Base-by-base conservation (phyloP, 2,113 vertebrate species). In the Bubalus kerabau region DNA sequence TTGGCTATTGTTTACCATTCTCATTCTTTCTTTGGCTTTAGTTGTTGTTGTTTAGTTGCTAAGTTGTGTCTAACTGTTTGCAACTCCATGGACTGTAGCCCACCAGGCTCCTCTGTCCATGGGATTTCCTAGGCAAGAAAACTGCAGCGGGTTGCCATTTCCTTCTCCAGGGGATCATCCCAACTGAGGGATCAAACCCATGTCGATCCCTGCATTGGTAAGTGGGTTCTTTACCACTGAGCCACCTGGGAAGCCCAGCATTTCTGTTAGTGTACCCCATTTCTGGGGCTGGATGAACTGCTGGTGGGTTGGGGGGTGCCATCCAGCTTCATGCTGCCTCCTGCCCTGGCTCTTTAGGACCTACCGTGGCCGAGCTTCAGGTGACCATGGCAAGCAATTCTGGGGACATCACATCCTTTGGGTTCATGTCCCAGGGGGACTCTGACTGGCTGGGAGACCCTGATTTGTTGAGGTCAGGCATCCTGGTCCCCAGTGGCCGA, bases 381-480 rank as follows among this genome's bases (percentile, higher is more conserved):
- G 50, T 60, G 40, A 15, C 23, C 10, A 1, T 5, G 3, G 28
- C 62, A 67, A 87, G 62, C 56, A 32, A 5, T 30, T 24, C 13
- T 28, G 74, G 67, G 43, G 59, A 5, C 48, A 23, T 36, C 13
- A 12, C 0, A 0, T 6, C 3, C 10, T 40, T 56, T 1, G 5
- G 32, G 46, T 21, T 76, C 1, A 0, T 28, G 56, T n/a, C 46
- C 48, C 54, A 88, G 46, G 13, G 0, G 0, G 17, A 7, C 24
- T 50, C 57, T 46, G 9, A 32, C 32, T 24, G 14, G 5, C 36
- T n/a, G 26, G 30, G 24, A 21, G 14, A 23, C 4, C n/a, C 59
- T 46, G 40, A 48, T 21, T 74, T 36, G 5, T 40, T 74, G 32
- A 3, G 26, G 71, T 40, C 8, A 12, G 78, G 71, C 17, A 15